phyloP scores from a whole-genome alignment of 2,888 invertebrate species.

The Eucera pruinosa region DNA sequence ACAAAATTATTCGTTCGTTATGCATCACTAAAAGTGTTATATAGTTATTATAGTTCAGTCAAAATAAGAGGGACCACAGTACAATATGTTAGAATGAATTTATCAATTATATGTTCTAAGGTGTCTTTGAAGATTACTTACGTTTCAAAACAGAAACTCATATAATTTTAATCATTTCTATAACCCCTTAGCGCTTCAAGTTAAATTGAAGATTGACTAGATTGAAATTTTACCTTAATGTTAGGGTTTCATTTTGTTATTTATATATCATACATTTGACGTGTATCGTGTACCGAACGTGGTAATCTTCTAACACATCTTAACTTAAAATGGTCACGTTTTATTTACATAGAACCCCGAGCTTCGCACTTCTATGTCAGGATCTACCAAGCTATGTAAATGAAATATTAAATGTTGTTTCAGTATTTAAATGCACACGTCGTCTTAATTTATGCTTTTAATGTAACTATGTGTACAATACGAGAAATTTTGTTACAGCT shows the following conservation, averaged over 20 bases:
- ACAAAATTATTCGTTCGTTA: constrained; percentile 33
- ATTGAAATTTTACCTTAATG: neutral
- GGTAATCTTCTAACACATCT: constrained; percentile 49
- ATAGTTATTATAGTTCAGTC: constrained; percentile 68
- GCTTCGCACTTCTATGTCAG: constrained; percentile 28
- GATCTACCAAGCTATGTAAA: constrained; percentile 20
- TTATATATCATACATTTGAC: neutral
- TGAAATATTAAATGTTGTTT: constrained; percentile 47
- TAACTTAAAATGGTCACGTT: constrained; percentile 23
- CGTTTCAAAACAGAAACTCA: constrained; percentile 10
- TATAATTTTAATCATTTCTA: constrained; percentile 4
- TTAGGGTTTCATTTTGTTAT: constrained; percentile 14
- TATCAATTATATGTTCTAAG: constrained; percentile 60
- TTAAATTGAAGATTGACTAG: neutral
- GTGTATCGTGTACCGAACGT: neutral
- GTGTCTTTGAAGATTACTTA: constrained; percentile 55
- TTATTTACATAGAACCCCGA: constrained; percentile 31
- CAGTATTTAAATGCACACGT: constrained; percentile 61
- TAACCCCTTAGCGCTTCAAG: neutral
- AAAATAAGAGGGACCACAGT: constrained; percentile 75
- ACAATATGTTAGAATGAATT: constrained; percentile 66
- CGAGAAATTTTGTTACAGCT: constrained; percentile 45
- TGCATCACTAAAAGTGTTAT: constrained; percentile 34
- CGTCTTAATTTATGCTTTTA: constrained; percentile 55
- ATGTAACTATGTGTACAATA: constrained; percentile 37